These are phyloP conservation scores for Nymphicus hollandicus DNA, from an alignment of 2,113 vertebrate genomes.

Conservation along the genomic window DNA sequence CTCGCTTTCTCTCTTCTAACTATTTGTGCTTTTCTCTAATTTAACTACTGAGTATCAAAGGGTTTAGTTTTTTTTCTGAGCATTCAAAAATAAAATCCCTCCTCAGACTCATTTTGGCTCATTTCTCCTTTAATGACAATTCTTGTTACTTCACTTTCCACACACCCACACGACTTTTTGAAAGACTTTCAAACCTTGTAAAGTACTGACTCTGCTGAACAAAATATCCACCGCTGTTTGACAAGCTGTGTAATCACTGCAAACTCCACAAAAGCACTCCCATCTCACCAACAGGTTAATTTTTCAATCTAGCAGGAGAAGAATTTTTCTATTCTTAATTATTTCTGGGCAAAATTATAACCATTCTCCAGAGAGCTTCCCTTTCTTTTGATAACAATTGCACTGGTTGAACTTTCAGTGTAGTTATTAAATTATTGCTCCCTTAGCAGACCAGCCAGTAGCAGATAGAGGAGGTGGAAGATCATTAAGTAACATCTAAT, in stretches of 20 bases:
- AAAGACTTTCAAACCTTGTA: conserved; percentile 7
- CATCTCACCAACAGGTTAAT: not conserved
- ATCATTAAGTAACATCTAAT: not conserved
- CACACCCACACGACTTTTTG: conserved; percentile 10
- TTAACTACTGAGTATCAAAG: not conserved
- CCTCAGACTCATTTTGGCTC: conserved; percentile 34
- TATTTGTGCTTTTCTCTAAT: not conserved
- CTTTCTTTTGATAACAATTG: not conserved
- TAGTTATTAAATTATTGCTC: not conserved
- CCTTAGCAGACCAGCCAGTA: not conserved
- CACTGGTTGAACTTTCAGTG: not conserved
- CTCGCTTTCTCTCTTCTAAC: not conserved
- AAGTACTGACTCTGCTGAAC: conserved; percentile 11
- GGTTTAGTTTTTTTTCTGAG: conserved; percentile 44
- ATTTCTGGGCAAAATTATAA: not conserved
- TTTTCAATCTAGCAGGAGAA: not conserved
- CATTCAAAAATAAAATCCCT: conserved; percentile 38
- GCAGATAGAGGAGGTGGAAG: not conserved
- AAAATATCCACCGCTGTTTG: not conserved
- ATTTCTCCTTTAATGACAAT: conserved; percentile 4
- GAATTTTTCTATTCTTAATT: not conserved
- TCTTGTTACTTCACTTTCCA: conserved; percentile 35
- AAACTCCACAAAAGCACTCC: not conserved
- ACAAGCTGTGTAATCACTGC: not conserved
- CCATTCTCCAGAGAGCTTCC: not conserved